Base-by-base conservation (phyloP, 1,140 invertebrate genomes). In the Teleogryllus occipitalis region DNA sequence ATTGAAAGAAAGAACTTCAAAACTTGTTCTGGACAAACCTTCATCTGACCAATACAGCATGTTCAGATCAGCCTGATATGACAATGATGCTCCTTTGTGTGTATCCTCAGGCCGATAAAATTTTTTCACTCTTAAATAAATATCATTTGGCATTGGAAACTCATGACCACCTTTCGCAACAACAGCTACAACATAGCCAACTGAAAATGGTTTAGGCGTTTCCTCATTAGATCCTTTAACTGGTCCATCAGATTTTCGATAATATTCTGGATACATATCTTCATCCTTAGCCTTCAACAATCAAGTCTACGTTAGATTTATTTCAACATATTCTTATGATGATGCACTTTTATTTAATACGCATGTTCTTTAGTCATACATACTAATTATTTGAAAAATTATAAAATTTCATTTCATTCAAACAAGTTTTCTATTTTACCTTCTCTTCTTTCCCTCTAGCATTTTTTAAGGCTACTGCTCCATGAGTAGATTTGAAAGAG, bases 91-190 rank as follows among this genome's bases (percentile, higher is more conserved):
- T 77, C 88, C 88, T 81, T 88, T 90, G 77, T 89, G 89, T 8
- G 93, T 95, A 83, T 95, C 92, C 86, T 95, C 93, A 3, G 93
- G 93, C 82, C 94, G 89, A 83, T 93, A 95, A 83, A 95, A 88
- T 82, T 94, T 91, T 78, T 90, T 89, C 0, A 95, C 89, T 84
- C 86, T 89, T 6, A 95, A 84, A 81, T 88, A 90, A 72, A 95
- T 90, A 81, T 93, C 90, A 81, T 88, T 86, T 0, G 89, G 85
- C 10, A 87, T 83, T 7, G 89, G 85, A 10, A 89, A 82, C 80
- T 88, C 84, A 48, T 88, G 87, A 74, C 87, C 86, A 47, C 88
- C 88, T 72, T 85, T 85, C 75, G 87, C 86, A 80, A 86, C 88
- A 73, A 94, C 93, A 1, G 87, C 85, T 10, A 85, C 86, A 65